phyloP scores from a whole-genome alignment of 2,888 invertebrate species.

The Noctua pronuba region DNA sequence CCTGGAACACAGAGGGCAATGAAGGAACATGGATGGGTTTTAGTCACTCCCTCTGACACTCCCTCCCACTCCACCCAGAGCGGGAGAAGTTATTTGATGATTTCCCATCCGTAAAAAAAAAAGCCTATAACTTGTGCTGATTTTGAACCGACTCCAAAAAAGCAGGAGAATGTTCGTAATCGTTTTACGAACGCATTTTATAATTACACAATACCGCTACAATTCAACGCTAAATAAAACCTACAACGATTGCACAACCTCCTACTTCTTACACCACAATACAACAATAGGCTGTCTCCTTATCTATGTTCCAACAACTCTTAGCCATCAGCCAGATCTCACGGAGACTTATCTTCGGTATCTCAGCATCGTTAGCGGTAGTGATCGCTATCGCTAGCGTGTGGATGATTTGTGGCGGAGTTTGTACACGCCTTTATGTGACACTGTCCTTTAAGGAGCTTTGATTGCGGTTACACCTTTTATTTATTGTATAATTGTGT shows the following conservation, averaged over 20 bases:
- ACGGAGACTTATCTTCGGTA: slow-evolving; percentile 65
- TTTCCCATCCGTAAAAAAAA: too few species aligned
- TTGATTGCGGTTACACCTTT: slow-evolving; percentile 16
- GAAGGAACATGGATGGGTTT: too few species aligned
- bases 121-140: too few species aligned
- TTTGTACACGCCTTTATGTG: slow-evolving; percentile 57
- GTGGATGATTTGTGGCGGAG: slow-evolving; percentile 68
- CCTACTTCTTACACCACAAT: slow-evolving; percentile 42
- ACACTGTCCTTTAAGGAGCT: slow-evolving; percentile 31
- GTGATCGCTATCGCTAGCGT: slow-evolving; percentile 69
- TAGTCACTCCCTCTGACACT: too few species aligned
- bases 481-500: slow-evolving; percentile 2
- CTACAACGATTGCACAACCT: slow-evolving; percentile 5
- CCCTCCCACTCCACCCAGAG: too few species aligned
- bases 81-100: too few species aligned
- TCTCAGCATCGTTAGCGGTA: slow-evolving; percentile 68
- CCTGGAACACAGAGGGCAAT: too few species aligned
- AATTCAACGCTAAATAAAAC: neutral
- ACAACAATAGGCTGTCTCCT: slow-evolving; percentile 57
- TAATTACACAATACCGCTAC: slow-evolving; percentile 12
- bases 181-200: neutral
- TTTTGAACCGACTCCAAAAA: neutral
- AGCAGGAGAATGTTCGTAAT: neutral
- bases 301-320: slow-evolving; percentile 60
- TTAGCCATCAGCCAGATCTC: slow-evolving; percentile 63